phyloP scores from a whole-genome alignment of 2,888 invertebrate genomes.

The Tortricodes alternella region DNA sequence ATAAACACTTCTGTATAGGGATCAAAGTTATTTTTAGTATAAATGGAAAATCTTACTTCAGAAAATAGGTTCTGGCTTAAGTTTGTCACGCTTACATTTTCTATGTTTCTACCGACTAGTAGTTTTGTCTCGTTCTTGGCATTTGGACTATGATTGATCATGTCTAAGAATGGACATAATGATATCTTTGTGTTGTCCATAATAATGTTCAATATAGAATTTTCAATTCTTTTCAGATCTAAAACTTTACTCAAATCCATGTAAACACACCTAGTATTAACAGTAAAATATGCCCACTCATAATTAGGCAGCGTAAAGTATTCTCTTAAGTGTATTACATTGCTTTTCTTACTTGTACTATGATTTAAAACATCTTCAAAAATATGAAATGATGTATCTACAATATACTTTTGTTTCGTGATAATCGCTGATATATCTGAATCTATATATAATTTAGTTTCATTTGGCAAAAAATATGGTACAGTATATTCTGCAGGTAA shows the following conservation, averaged over 20 bases:
- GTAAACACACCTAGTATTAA: constrained; percentile 93
- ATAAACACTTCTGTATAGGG: constrained; percentile 92
- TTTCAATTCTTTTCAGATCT: constrained; percentile 68
- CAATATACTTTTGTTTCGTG: constrained; percentile 74
- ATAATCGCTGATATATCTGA: constrained; percentile 78
- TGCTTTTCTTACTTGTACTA: constrained; percentile 56
- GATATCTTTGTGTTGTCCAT: constrained; percentile 86
- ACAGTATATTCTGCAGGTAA: constrained; percentile 86
- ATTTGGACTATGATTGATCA: constrained; percentile 91
- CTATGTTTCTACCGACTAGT: constrained; percentile 56
- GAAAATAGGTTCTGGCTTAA: constrained; percentile 61
- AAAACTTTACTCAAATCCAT: constrained; percentile 79
- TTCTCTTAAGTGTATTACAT: constrained; percentile 64
- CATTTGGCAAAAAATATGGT: constrained; percentile 85
- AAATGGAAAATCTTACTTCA: constrained; percentile 71
- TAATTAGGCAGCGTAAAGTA: constrained; percentile 81
- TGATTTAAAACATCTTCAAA: constrained; percentile 71
- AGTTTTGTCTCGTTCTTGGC: constrained; percentile 81
- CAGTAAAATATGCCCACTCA: constrained; percentile 91
- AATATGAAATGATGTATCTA: constrained; percentile 68
- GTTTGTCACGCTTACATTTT: constrained; percentile 54
- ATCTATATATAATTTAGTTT: constrained; percentile 82
- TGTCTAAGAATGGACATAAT: constrained; percentile 93
- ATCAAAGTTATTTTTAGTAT: constrained; percentile 77
- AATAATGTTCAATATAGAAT: constrained; percentile 65